Evolutionary conservation across 2,888 invertebrate species (phyloP).

Genomic region (Polietes domitor): DNA sequence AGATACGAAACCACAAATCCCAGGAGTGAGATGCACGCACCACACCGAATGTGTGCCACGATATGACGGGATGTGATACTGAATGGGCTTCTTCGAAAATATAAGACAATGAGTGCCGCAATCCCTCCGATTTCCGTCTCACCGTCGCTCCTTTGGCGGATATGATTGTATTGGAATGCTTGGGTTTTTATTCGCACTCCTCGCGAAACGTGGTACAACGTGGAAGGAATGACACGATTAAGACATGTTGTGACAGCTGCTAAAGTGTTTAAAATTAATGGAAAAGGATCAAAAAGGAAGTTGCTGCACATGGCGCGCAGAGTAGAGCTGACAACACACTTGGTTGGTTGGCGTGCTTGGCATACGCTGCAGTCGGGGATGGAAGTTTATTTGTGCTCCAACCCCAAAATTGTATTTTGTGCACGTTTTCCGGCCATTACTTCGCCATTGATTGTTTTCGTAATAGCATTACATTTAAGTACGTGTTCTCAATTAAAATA

Average conservation of each 20-base stretch:
- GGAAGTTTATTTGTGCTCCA: background rate
- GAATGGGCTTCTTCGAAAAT: background rate
- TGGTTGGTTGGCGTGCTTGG: background rate
- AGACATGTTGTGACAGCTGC: conserved; percentile 60
- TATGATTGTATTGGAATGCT: background rate
- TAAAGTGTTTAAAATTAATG: conserved; percentile 52
- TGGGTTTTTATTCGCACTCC: background rate
- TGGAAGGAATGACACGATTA: conserved; percentile 41
- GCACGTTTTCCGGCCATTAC: background rate
- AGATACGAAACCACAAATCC: conserved; percentile 37
- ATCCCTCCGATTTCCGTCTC: conserved; percentile 1
- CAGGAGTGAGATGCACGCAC: background rate
- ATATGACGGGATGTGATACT: background rate
- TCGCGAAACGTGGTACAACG: background rate
- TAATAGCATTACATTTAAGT: conserved; percentile 1
- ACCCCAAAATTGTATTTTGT: background rate
- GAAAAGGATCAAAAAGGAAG: conserved; percentile 32
- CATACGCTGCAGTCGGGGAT: background rate
- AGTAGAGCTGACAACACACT: background rate
- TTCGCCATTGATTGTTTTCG: conserved; percentile 4
- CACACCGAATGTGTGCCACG: background rate
- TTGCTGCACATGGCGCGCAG: background rate
- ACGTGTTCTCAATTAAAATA: conserved; percentile 9
- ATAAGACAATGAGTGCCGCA: conserved; percentile 55
- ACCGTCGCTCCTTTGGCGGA: background rate